Percentiles rank a stretch among this genome's conserved stretches.
phyloP scores from a whole-genome alignment of 2,797 vertebrate genomes.

The Lutjanus argentimaculatus region DNA sequence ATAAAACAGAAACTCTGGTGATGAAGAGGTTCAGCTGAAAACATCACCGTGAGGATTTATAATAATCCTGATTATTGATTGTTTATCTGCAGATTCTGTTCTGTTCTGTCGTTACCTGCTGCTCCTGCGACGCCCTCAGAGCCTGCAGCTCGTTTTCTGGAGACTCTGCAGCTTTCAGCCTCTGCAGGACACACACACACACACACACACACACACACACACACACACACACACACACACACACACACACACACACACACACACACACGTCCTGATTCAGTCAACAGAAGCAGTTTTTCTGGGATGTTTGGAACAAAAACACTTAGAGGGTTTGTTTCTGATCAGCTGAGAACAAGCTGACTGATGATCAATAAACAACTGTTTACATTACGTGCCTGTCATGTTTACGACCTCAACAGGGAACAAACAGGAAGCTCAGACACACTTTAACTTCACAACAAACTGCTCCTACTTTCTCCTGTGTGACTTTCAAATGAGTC shows the following conservation, averaged over 20 bases:
- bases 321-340: not conserved
- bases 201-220: constrained; percentile 19
- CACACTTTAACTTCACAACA: too few species aligned
- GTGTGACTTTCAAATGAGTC: too few species aligned
- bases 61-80: too few species aligned
- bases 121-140: constrained; percentile 56
- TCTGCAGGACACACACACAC: constrained; percentile 61
- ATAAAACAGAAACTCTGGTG: not conserved
- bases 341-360: too few species aligned
- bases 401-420: too few species aligned
- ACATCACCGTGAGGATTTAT: too few species aligned
- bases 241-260: constrained; percentile 16
- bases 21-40: too few species aligned
- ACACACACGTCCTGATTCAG: not conserved
- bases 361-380: too few species aligned
- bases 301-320: not conserved
- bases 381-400: too few species aligned
- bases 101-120: constrained; percentile 60
- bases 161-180: constrained; percentile 65
- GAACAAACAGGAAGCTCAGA: too few species aligned
- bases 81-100: not conserved
- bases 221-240: constrained; percentile 20
- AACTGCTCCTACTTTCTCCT: too few species aligned
- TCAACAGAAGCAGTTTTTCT: constrained; percentile 3
- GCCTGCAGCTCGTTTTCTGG: constrained; percentile 64